phyloP scores from a whole-genome alignment of 1,140 invertebrate genomes.

The Sitodiplosis mosellana region DNA sequence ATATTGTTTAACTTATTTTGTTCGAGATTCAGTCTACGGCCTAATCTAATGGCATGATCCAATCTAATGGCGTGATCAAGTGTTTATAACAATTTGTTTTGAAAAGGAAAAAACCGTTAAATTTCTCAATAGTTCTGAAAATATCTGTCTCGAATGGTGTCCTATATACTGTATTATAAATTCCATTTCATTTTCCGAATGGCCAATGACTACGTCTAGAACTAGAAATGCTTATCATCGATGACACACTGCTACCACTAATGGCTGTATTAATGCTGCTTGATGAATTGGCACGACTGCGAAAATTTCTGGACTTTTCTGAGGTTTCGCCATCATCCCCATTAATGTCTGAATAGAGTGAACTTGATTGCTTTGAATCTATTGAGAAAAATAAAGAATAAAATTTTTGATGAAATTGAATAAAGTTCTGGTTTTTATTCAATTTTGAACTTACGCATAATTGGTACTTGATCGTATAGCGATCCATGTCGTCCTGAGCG shows the following conservation, averaged over 20 bases:
- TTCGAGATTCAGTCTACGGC: no score
- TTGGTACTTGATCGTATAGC: slow-evolving; percentile 39
- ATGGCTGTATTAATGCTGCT: not conserved
- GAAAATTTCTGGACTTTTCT: not conserved
- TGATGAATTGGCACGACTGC: slow-evolving; percentile 1
- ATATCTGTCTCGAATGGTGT: no score
- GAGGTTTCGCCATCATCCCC: not conserved
- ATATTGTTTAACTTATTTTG: no score
- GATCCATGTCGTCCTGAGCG: slow-evolving; percentile 32
- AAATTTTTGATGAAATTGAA: not conserved
- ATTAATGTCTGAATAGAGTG: slow-evolving; percentile 25
- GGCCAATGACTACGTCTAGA: slow-evolving; percentile 2
- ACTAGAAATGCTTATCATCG: not conserved
- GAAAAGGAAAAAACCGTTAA: no score
- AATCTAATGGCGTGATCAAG: no score
- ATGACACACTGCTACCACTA: not conserved
- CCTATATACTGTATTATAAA: no score
- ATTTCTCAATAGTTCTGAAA: no score
- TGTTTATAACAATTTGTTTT: no score
- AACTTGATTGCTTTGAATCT: slow-evolving; percentile 17
- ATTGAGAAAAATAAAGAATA: slow-evolving; percentile 21
- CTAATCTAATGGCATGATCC: no score
- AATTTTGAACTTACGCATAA: slow-evolving; percentile 27
- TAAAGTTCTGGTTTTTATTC: not conserved
- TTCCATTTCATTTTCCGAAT: not conserved